phyloP scores from a whole-genome alignment of 2,888 invertebrate genomes.

The Busseola fusca region DNA sequence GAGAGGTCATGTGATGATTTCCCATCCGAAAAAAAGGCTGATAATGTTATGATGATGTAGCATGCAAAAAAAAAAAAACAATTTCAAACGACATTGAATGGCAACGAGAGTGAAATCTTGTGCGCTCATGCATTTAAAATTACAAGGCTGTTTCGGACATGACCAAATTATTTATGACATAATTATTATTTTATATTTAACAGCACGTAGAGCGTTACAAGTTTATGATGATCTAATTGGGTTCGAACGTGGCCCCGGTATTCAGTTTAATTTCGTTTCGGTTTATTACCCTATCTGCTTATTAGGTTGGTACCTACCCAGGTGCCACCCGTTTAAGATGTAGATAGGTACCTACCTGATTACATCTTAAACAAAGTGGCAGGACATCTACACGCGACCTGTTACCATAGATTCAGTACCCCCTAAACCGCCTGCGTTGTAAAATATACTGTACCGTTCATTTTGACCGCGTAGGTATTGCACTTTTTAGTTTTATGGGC shows the following conservation, averaged over 20 bases:
- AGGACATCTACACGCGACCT: background rate
- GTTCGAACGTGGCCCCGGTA: background rate
- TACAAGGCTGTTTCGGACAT: conserved; percentile 24
- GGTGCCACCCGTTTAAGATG: too few species aligned
- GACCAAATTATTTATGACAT: conserved; percentile 24
- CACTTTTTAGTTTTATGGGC: background rate
- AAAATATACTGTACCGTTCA: background rate
- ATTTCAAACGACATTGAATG: background rate
- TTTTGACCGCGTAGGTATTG: background rate
- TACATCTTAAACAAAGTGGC: background rate
- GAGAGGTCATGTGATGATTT: too few species aligned
- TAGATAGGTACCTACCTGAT: background rate
- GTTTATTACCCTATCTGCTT: background rate
- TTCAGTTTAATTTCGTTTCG: conserved; percentile 7
- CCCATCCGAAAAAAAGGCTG: too few species aligned
- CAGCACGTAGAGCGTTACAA: conserved; percentile 2
- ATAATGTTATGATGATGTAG: background rate
- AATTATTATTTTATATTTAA: conserved; percentile 5
- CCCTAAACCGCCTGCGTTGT: too few species aligned
- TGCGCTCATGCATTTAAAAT: conserved; percentile 35
- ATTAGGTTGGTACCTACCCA: background rate
- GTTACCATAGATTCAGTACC: background rate
- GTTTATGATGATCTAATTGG: conserved; percentile 10
- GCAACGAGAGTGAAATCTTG: conserved; percentile 22
- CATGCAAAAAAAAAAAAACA: conserved; percentile 10